phyloP scores from a whole-genome alignment of 1,140 invertebrate genomes.

The Drosophila willistoni region DNA sequence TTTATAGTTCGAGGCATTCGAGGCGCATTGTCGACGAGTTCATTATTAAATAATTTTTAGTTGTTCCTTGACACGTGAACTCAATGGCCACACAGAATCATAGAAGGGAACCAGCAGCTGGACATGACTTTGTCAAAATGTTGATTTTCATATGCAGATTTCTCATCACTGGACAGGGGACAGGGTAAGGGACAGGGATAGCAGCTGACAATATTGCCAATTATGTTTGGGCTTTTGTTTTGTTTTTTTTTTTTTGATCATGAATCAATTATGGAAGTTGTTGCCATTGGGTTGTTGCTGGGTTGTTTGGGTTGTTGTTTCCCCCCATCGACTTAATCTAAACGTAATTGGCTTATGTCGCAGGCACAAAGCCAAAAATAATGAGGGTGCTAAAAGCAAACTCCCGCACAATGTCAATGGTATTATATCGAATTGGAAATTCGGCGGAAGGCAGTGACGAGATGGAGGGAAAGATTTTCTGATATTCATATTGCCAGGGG shows the following conservation, averaged over 20 bases:
- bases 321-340: conserved; percentile 50
- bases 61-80: conserved; percentile 64
- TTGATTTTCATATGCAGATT: conserved; percentile 64
- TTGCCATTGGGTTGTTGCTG: conserved; percentile 13
- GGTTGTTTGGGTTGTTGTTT: conserved; percentile 20
- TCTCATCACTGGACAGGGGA: conserved; percentile 14
- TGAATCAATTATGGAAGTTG: conserved; percentile 53
- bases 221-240: conserved; percentile 6
- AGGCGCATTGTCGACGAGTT: conserved; percentile 64
- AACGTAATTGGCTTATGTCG: conserved; percentile 74
- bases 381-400: conserved; percentile 59
- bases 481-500: conserved; percentile 50
- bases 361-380: conserved; percentile 72
- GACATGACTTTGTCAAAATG: conserved; percentile 61
- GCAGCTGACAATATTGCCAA: conserved; percentile 51
- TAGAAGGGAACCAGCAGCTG: conserved; percentile 43
- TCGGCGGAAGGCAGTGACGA: neutral
- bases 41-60: conserved; percentile 77
- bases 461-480: conserved; percentile 11
- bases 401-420: conserved; percentile 56
- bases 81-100: conserved; percentile 55
- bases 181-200: neutral
- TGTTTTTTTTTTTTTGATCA: conserved; percentile 8
- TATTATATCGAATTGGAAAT: conserved; percentile 32
- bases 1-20: conserved; percentile 55